These are phyloP conservation scores for Lophius americanus DNA, from an alignment of 2,797 vertebrate genomes.

Conservation along the genomic window DNA sequence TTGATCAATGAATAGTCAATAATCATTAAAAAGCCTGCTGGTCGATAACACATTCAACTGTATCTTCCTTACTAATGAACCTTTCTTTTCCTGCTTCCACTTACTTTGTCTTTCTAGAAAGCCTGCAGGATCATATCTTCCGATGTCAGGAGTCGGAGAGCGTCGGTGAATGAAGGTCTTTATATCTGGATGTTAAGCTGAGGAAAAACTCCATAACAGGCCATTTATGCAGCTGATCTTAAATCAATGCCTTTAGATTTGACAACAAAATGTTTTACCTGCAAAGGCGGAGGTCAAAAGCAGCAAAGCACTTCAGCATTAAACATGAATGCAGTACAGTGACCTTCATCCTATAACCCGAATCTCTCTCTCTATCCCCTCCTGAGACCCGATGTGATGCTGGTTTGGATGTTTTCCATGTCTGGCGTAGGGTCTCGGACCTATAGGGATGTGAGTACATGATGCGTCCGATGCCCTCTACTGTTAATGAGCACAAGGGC, in stretches of 20 bases:
- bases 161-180: constrained; percentile 6
- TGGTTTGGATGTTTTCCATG: constrained; percentile 64
- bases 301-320: constrained; percentile 56
- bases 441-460: constrained; percentile 60
- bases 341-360: constrained; percentile 66
- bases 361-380: constrained; percentile 46
- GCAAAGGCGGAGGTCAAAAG: constrained; percentile 25
- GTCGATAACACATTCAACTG: constrained; percentile 65
- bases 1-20: constrained; percentile 54
- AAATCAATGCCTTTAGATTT: constrained; percentile 11
- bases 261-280: constrained; percentile 19
- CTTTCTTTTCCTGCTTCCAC: constrained; percentile 40
- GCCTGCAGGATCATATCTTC: constrained; percentile 18
- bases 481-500: constrained; percentile 56
- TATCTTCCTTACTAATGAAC: constrained; percentile 53
- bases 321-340: constrained; percentile 23
- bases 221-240: constrained; percentile 23
- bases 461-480: constrained; percentile 56
- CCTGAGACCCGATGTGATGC: constrained; percentile 47
- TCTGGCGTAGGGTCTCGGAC: constrained; percentile 44
- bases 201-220: constrained; percentile 1
- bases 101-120: constrained; percentile 25
- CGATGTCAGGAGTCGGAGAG: constrained; percentile 17
- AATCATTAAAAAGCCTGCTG: constrained; percentile 58
- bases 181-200: too few species aligned